phyloP scores from a whole-genome alignment of 2,113 vertebrate species.

The Penelope pileata region DNA sequence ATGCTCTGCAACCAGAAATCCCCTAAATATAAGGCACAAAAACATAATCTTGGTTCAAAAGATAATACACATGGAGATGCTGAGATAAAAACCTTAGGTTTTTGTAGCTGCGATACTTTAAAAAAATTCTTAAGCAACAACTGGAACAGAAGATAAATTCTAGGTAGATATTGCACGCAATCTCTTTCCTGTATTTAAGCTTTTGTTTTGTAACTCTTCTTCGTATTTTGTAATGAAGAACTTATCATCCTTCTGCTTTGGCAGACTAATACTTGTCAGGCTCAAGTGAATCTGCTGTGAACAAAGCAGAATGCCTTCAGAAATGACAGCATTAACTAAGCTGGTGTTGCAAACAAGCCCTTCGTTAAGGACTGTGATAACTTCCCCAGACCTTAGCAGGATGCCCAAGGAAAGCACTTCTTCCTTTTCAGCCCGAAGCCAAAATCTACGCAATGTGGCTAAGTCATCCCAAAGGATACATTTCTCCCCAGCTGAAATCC shows the following conservation, averaged over 20 bases:
- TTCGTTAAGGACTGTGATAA: not conserved
- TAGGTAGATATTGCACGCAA: not conserved
- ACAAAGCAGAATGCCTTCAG: not conserved
- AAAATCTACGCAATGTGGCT: not conserved
- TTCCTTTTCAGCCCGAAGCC: not conserved
- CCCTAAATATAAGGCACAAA: not conserved
- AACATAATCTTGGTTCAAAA: not conserved
- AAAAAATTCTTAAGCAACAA: not conserved
- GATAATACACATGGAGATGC: not conserved
- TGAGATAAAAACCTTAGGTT: not conserved
- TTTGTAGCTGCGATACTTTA: not conserved
- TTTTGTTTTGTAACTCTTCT: not conserved
- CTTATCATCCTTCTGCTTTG: not conserved
- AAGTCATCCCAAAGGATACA: not conserved
- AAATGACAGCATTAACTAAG: rapidly evolving
- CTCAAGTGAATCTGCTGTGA: not conserved
- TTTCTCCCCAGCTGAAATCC: not conserved
- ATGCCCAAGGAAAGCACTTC: not conserved
- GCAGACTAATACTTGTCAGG: not conserved
- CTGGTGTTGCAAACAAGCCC: not conserved
- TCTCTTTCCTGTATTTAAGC: not conserved
- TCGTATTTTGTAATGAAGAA: not conserved
- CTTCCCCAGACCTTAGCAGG: not conserved
- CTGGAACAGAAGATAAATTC: not conserved
- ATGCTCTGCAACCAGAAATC: not conserved